A percentile compares a stretch with the other conserved stretches of the same genome.
These are phyloP conservation scores for Alsophila aescularia DNA, from an alignment of 2,888 invertebrate species.

Conservation along the genomic window DNA sequence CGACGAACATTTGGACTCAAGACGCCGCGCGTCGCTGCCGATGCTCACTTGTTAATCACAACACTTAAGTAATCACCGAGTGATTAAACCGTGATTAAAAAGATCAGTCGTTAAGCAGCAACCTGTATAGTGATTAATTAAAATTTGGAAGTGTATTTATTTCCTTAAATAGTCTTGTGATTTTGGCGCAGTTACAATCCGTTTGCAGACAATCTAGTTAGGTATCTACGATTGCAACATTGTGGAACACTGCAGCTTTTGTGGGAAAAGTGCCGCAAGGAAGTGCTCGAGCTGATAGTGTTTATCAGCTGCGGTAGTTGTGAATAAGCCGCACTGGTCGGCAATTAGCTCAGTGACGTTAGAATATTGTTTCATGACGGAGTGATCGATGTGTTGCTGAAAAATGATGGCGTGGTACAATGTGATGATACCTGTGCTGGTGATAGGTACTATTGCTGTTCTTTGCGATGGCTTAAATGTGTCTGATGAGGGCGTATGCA, in stretches of 20 bases:
- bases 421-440: background rate
- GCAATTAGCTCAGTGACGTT: slow-evolving; percentile 7
- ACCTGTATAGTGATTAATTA: slow-evolving; percentile 2
- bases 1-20: slow-evolving; percentile 33
- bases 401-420: slow-evolving; percentile 6
- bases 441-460: background rate
- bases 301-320: slow-evolving; percentile 15
- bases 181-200: background rate
- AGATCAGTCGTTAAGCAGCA: background rate
- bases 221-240: background rate
- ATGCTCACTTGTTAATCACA: slow-evolving; percentile 15
- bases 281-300: slow-evolving; percentile 15
- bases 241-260: slow-evolving; percentile 15
- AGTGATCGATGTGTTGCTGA: background rate
- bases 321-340: slow-evolving; percentile 1
- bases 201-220: background rate
- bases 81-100: background rate
- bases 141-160: background rate
- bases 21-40: slow-evolving; percentile 21
- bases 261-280: slow-evolving; percentile 12
- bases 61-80: background rate
- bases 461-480: background rate
- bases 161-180: background rate
- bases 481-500: slow-evolving; percentile 11
- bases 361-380: slow-evolving; percentile 7